Conservation (phyloP, 2,113 vertebrate species). For the Anoura caudifer region DNA sequence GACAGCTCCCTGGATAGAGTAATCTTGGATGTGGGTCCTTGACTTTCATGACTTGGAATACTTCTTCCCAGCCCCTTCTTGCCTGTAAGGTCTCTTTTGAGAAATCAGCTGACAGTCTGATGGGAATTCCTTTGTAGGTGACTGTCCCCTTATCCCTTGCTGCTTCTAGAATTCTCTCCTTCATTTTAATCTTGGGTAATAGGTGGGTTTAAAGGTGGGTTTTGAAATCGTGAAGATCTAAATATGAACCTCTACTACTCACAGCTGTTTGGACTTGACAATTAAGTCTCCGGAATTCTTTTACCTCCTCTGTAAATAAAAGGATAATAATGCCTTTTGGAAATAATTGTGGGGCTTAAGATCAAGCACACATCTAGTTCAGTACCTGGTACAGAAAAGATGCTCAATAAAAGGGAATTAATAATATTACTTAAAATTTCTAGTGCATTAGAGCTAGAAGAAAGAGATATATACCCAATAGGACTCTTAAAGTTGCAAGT, state of each 20-base stretch:
- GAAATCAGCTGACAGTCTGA: too few relatives aligned
- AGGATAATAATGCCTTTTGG: not conserved
- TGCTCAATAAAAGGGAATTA: not conserved
- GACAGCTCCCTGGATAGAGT: too few relatives aligned
- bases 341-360: not conserved
- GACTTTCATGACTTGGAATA: too few relatives aligned
- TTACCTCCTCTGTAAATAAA: not conserved
- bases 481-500: not conserved
- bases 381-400: not conserved
- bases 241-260: not conserved
- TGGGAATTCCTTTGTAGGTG: too few relatives aligned
- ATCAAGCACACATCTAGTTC: not conserved
- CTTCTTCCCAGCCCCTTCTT: too few relatives aligned
- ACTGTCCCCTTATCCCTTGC: too few relatives aligned
- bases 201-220: too few relatives aligned
- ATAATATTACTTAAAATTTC: not conserved
- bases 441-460: not conserved
- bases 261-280: not conserved
- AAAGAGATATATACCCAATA: not conserved
- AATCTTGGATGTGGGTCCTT: too few relatives aligned
- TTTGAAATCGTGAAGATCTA: not conserved
- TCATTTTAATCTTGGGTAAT: too few relatives aligned
- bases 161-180: too few relatives aligned
- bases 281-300: not conserved
- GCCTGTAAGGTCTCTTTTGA: too few relatives aligned